A percentile compares a stretch with the other conserved stretches of the same genome.
Evolutionary conservation across 2,113 vertebrate species (phyloP).

Genomic region (Pavo muticus): DNA sequence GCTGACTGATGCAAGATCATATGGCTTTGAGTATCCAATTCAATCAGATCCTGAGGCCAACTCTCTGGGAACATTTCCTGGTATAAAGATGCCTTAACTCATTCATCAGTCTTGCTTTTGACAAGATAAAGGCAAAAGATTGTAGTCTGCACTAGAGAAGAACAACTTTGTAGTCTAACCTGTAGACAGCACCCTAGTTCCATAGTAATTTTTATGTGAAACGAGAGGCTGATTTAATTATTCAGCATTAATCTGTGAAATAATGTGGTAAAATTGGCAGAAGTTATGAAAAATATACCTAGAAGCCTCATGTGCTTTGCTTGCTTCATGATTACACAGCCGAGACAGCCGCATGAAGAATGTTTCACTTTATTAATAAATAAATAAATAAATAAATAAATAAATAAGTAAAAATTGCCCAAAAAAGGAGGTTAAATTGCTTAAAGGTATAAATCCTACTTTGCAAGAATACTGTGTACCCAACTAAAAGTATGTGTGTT

Average conservation of each 20-base stretch:
- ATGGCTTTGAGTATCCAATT: conserved; percentile 39
- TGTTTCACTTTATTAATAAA: background rate
- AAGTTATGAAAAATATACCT: background rate
- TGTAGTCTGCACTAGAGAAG: background rate
- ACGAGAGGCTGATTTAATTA: background rate
- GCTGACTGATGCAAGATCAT: conserved; percentile 40
- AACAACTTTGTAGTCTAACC: background rate
- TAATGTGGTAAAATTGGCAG: background rate
- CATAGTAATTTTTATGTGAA: background rate
- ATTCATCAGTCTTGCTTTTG: conserved; percentile 39
- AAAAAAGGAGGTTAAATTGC: background rate
- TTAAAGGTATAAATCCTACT: background rate
- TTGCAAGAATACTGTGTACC: background rate
- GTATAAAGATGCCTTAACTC: conserved; percentile 37
- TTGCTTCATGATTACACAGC: background rate
- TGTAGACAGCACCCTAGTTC: background rate
- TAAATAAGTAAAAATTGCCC: background rate
- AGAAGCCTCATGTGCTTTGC: background rate
- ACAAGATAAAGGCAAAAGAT: conserved; percentile 28
- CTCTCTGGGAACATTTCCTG: conserved; percentile 34
- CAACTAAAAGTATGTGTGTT: background rate
- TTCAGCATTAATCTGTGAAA: background rate
- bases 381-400: background rate
- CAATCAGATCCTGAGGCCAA: conserved; percentile 37
- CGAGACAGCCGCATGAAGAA: background rate